A percentile compares a stretch with the other conserved stretches of the same genome.
phyloP scores from a whole-genome alignment of 2,888 invertebrate genomes.

The Brassicogethes aeneus region DNA sequence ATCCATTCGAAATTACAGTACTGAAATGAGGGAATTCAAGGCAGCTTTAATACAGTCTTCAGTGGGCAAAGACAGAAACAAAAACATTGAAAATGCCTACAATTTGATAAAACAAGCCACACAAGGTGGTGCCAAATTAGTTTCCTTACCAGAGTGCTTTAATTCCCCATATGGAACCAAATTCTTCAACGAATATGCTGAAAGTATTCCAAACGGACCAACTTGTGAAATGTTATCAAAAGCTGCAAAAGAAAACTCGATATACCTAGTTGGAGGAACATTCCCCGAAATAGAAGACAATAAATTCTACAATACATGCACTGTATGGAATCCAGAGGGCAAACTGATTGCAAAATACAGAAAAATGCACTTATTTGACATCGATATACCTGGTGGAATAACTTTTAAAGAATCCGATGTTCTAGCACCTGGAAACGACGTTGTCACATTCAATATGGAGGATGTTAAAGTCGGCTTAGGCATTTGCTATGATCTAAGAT shows the following conservation, averaged over 20 bases:
- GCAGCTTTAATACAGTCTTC: conserved; percentile 77
- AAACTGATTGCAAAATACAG: conserved; percentile 70
- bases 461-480: conserved; percentile 77
- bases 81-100: conserved; percentile 67
- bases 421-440: conserved; percentile 62
- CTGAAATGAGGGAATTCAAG: background rate
- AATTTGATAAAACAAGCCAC: conserved; percentile 60
- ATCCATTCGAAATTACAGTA: background rate
- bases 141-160: conserved; percentile 81
- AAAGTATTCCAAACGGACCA: conserved; percentile 69
- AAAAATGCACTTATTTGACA: conserved; percentile 93
- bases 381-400: conserved; percentile 89
- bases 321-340: conserved; percentile 75
- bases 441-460: conserved; percentile 65
- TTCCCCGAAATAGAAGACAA: conserved; percentile 66
- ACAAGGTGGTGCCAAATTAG: conserved; percentile 51
- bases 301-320: conserved; percentile 75
- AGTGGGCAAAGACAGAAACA: conserved; percentile 64
- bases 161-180: conserved; percentile 89
- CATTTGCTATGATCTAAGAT: conserved; percentile 91
- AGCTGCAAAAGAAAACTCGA: conserved; percentile 64
- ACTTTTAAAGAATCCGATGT: conserved; percentile 87
- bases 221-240: conserved; percentile 62
- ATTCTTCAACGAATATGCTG: conserved; percentile 71
- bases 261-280: conserved; percentile 84